A percentile compares a stretch with the other conserved stretches of the same genome.
Conservation (phyloP, 2,888 invertebrate species). For the Adelognathus sp. region DNA sequence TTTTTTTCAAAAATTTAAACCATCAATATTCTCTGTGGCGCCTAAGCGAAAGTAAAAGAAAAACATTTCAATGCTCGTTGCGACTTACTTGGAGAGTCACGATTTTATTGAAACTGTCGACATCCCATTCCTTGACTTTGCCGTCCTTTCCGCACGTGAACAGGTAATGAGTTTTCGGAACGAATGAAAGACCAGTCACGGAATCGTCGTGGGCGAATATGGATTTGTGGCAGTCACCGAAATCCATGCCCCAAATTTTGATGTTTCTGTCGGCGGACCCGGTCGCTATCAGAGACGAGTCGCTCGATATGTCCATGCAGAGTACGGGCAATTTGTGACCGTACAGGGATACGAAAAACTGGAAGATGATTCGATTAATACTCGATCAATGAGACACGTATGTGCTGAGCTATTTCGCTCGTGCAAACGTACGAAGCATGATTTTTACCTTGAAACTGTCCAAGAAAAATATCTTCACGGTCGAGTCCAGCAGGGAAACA, state of each 20-base stretch:
- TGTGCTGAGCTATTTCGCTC: too few relatives aligned
- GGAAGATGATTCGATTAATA: constrained; percentile 55
- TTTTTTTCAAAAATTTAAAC: neutral
- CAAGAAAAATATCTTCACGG: constrained; percentile 96
- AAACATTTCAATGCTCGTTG: neutral
- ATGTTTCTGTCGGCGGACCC: constrained; percentile 98
- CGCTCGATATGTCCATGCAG: constrained; percentile 96
- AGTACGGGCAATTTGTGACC: constrained; percentile 98
- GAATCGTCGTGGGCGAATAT: constrained; percentile 98
- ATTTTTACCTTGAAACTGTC: constrained; percentile 96
- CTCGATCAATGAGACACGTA: too few relatives aligned
- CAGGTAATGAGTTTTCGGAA: constrained; percentile 95
- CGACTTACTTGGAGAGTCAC: constrained; percentile 89
- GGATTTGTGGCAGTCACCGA: constrained; percentile 98
- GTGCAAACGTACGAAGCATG: neutral
- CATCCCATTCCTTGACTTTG: constrained; percentile 98
- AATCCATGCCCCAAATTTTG: constrained; percentile 99
- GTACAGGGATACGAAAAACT: constrained; percentile 96
- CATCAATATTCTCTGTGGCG: neutral
- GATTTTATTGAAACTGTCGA: constrained; percentile 94
- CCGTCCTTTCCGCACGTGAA: constrained; percentile 97
- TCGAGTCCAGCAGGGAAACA: constrained; percentile 94
- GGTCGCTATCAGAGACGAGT: constrained; percentile 93
- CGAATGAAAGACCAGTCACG: constrained; percentile 93
- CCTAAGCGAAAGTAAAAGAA: neutral